phyloP scores from a whole-genome alignment of 1,140 invertebrate genomes.

The Heliconius congener region DNA sequence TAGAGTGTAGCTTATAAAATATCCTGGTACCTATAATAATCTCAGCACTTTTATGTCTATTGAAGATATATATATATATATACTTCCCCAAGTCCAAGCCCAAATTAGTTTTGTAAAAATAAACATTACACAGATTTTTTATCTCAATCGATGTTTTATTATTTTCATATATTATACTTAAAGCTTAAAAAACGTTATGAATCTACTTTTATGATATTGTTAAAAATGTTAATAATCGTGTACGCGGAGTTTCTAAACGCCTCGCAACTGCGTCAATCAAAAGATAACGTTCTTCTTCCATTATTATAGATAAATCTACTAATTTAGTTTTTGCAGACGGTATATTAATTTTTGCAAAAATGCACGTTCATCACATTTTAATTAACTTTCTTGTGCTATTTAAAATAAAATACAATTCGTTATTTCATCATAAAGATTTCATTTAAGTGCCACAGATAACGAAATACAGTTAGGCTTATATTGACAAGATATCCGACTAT shows the following conservation, averaged over 20 bases:
- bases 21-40: no score
- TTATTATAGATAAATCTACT: slow-evolving; percentile 12
- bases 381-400: slow-evolving; percentile 13
- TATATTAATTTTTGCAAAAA: slow-evolving; percentile 14
- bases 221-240: no score
- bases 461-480: not conserved
- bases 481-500: not conserved
- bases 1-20: no score
- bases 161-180: no score
- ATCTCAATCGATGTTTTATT: no score
- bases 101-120: no score
- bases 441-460: slow-evolving; percentile 12
- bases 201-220: no score
- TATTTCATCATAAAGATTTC: slow-evolving; percentile 5
- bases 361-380: slow-evolving; percentile 5
- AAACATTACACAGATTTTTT: no score
- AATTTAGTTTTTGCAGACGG: slow-evolving; percentile 1
- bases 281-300: not conserved
- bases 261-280: not conserved
- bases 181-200: no score
- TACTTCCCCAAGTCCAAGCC: no score
- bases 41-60: no score
- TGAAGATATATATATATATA: no score
- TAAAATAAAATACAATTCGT: not conserved
- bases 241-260: not conserved